A percentile compares a stretch with the other conserved stretches of the same genome.
Evolutionary conservation across 2,888 invertebrate species (phyloP).

Genomic region (Eristalis tenax): DNA sequence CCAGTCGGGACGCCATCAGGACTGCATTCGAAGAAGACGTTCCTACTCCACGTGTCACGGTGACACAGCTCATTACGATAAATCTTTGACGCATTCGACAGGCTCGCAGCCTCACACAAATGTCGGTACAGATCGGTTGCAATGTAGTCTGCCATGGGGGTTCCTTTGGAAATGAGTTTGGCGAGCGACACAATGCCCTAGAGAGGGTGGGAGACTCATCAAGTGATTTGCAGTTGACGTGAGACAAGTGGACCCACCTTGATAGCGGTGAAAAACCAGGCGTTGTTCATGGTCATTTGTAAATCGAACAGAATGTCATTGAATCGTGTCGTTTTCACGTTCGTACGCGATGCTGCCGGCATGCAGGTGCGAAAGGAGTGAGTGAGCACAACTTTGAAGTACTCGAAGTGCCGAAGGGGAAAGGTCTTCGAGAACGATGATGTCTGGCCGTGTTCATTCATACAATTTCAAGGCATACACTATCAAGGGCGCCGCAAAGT

Average conservation of each 20-base stretch:
- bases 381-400: constrained; percentile 74
- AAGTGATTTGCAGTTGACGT: not conserved
- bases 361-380: constrained; percentile 75
- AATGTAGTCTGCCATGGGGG: constrained; percentile 73
- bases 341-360: constrained; percentile 77
- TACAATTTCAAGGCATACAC: constrained; percentile 74
- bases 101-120: constrained; percentile 64
- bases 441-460: constrained; percentile 74
- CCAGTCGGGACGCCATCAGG: constrained; percentile 77
- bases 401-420: constrained; percentile 73
- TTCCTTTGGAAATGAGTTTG: constrained; percentile 74
- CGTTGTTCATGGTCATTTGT: constrained; percentile 73
- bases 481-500: constrained; percentile 42
- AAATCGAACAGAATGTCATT: constrained; percentile 74
- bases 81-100: constrained; percentile 75
- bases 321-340: constrained; percentile 71
- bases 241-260: constrained; percentile 63
- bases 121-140: constrained; percentile 73
- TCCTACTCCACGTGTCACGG: constrained; percentile 79
- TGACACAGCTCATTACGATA: constrained; percentile 81
- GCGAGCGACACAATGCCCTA: constrained; percentile 76
- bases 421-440: constrained; percentile 77
- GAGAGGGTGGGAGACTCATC: not conserved
- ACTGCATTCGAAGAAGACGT: constrained; percentile 76
- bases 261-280: constrained; percentile 75